phyloP scores from a whole-genome alignment of 2,113 vertebrate species.

The Daubentonia madagascariensis region DNA sequence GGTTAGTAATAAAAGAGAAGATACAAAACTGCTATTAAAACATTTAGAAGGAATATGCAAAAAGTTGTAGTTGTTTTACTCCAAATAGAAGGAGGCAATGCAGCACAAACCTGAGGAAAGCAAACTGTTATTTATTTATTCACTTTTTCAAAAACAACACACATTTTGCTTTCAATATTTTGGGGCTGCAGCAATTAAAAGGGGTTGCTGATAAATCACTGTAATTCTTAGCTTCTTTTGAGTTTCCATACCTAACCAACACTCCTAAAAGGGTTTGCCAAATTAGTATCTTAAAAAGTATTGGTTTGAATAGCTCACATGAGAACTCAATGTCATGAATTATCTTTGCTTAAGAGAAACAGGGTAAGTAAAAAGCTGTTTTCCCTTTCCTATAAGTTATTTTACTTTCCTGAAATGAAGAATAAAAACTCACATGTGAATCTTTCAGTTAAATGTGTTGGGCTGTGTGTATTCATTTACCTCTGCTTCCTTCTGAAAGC shows the following conservation, averaged over 20 bases:
- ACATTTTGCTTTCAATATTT: background rate
- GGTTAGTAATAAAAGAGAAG: background rate
- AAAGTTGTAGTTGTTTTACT: background rate
- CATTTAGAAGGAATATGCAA: background rate
- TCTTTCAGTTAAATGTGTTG: background rate
- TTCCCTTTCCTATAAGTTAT: background rate
- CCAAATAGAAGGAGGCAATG: background rate
- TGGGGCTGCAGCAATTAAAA: background rate
- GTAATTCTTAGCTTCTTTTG: background rate
- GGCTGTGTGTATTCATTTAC: background rate
- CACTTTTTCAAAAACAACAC: background rate
- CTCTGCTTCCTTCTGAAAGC: background rate
- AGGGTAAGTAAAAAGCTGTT: background rate
- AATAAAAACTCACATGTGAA: background rate
- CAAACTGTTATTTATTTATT: background rate
- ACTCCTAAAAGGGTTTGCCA: background rate
- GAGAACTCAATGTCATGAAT: background rate
- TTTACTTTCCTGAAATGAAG: background rate
- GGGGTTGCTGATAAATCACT: background rate
- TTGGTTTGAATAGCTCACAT: background rate
- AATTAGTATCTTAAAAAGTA: background rate
- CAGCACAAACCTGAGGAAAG: background rate
- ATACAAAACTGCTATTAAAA: background rate
- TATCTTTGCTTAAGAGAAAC: background rate
- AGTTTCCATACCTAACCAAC: background rate